Conservation (phyloP, 2,888 invertebrate genomes). For the Muschampia plurimacula region DNA sequence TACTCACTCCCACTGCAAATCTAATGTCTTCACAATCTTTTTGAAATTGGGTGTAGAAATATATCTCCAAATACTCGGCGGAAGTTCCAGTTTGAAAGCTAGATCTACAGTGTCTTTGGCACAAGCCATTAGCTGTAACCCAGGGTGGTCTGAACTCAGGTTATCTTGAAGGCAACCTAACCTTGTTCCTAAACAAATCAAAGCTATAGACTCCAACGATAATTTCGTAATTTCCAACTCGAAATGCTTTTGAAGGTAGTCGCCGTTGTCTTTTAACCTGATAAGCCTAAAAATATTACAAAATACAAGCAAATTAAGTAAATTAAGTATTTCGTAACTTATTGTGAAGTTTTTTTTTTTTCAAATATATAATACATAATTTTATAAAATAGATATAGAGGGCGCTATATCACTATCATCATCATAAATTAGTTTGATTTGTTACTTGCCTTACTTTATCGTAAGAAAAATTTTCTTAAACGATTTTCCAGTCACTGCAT, state of each 20-base stretch:
- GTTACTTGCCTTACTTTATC: no score
- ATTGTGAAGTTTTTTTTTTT: neutral
- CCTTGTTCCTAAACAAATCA: slow-evolving; percentile 69
- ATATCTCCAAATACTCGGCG: slow-evolving; percentile 65
- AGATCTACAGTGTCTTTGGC: slow-evolving; percentile 61
- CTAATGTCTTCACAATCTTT: slow-evolving; percentile 63
- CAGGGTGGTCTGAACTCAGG: slow-evolving; percentile 62
- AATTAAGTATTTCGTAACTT: neutral
- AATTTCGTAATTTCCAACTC: slow-evolving; percentile 85
- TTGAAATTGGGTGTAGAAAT: slow-evolving; percentile 64
- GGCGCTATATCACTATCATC: no score
- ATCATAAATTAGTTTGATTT: no score
- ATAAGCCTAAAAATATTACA: slow-evolving; percentile 57
- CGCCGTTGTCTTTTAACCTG: slow-evolving; percentile 56
- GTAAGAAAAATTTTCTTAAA: no score
- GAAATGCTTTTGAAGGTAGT: slow-evolving; percentile 73
- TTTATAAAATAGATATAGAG: no score
- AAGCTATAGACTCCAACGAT: slow-evolving; percentile 85
- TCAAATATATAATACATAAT: no score
- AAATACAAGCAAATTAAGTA: slow-evolving; percentile 42
- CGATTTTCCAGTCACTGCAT: no score
- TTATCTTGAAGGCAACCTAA: slow-evolving; percentile 67
- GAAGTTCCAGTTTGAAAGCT: slow-evolving; percentile 62
- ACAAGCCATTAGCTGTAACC: slow-evolving; percentile 61
- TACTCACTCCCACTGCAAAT: slow-evolving; percentile 76